These are phyloP conservation scores for Lagopus muta DNA, from an alignment of 2,113 vertebrate genomes.

Conservation along the genomic window DNA sequence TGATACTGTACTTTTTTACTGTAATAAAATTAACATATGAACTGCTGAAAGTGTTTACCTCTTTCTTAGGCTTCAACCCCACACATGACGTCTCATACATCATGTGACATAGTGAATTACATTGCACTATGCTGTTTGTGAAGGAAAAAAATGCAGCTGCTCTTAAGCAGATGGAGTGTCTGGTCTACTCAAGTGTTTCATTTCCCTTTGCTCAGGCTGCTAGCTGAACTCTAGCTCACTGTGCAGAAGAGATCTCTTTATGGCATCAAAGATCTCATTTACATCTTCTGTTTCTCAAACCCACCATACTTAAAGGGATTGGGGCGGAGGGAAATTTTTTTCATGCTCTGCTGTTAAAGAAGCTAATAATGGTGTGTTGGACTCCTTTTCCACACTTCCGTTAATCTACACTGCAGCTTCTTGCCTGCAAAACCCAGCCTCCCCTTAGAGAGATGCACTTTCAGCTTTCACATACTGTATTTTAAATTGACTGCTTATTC, in stretches of 20 bases:
- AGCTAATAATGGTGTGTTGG: not conserved
- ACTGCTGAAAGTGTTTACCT: not conserved
- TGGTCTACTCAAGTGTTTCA: not conserved
- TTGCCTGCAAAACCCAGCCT: not conserved
- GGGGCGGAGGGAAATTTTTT: not conserved
- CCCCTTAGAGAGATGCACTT: not conserved
- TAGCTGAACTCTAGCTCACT: not conserved
- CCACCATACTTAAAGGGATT: not conserved
- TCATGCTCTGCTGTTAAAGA: not conserved
- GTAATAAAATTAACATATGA: not conserved
- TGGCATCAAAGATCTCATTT: not conserved
- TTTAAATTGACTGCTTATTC: not conserved
- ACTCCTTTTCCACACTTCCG: not conserved
- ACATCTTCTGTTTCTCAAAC: not conserved
- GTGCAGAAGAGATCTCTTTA: not conserved
- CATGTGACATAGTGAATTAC: not conserved
- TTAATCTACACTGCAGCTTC: not conserved
- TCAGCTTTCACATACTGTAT: not conserved
- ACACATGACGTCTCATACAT: not conserved
- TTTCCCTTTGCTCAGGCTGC: not conserved
- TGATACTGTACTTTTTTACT: constrained; percentile 25
- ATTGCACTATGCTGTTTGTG: not conserved
- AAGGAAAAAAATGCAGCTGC: not conserved
- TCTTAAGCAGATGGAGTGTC: not conserved
- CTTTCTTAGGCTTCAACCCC: not conserved